phyloP scores from a whole-genome alignment of 2,797 vertebrate genomes.

The Yasuhikotakia modesta region DNA sequence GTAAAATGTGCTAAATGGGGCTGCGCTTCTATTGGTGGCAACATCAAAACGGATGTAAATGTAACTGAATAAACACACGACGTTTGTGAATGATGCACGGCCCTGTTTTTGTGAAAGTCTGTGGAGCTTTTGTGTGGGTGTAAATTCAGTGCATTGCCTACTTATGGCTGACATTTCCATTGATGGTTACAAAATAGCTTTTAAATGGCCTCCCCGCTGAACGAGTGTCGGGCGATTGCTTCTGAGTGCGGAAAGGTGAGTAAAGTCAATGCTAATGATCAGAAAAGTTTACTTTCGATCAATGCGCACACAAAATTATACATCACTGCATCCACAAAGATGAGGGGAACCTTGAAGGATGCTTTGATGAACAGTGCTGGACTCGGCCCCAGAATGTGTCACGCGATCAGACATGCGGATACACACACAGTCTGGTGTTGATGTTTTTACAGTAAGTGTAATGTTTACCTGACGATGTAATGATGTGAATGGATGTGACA shows the following conservation, averaged over 20 bases:
- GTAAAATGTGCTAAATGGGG: too few species aligned
- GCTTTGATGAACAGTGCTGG: neutral
- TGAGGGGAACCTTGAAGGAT: too few species aligned
- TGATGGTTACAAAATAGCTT: neutral
- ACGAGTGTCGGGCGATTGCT: neutral
- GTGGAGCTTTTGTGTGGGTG: neutral
- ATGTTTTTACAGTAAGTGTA: neutral
- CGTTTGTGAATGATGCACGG: neutral
- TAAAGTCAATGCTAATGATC: slow-evolving; percentile 45
- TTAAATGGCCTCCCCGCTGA: neutral
- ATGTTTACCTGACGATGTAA: neutral
- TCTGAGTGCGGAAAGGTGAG: slow-evolving; percentile 12
- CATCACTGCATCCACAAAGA: too few species aligned
- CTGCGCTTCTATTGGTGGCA: too few species aligned
- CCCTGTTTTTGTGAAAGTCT: neutral
- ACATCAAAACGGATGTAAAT: neutral
- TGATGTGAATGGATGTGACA: neutral
- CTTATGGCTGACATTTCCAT: slow-evolving; percentile 2
- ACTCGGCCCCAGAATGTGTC: neutral
- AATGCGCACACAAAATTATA: neutral
- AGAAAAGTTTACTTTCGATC: slow-evolving; percentile 42
- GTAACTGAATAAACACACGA: neutral
- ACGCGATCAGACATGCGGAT: neutral
- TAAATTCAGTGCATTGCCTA: neutral
- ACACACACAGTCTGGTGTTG: neutral